Evolutionary conservation across 2,888 invertebrate species (phyloP), one percentile per base, ranked within the genome.

Genomic region (Dichetophora obliterata): DNA sequence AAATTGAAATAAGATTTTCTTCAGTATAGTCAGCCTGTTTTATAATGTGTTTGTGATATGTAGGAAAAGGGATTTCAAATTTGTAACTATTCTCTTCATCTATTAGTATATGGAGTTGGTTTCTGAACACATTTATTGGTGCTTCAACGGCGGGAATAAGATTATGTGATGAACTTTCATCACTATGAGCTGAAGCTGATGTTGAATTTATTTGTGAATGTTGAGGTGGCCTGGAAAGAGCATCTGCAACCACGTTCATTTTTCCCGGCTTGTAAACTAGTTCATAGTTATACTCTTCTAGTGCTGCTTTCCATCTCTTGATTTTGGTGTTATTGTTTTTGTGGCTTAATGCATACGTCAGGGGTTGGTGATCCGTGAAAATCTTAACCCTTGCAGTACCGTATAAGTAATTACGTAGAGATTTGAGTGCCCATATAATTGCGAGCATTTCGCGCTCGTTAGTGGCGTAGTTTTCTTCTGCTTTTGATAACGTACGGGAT

Each of bases 361-460:
- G 37, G 0, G 78, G 78, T 59, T 80, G 76, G 43, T 76, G 76
- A 6, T 78, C 76, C 5, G 78, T 78, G 22, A 43, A 66, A 8
- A 77, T 76, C n/a, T 69, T 74, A 11, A 72, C 66, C 34, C 31
- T 37, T 16, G 34, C 61, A 11, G 74, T 8, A 27, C 75, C 77
- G n/a, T 79, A 77, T 0, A 77, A 16, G 24, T 63, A 80, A n/a
- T 74, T 75, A 31, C 77, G 37, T n/a, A 79, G 37, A 16, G 27
- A 52, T 9, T 75, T 71, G 2, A 79, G 57, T 5, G 79, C 59
- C 77, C 75, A 76, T 0, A 76, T 52, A 1, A 79, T 77, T 1
- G 76, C 79, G 0, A 77, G 48, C 54, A 79, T 70, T 19, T 79
- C 79, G 31, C 75, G 77, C 19, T 80, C 77, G 43, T 78, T 78